Evolutionary conservation across 2,797 vertebrate species (phyloP), one percentile per base, ranked within the genome.

Genomic region (Pygocentrus nattereri): DNA sequence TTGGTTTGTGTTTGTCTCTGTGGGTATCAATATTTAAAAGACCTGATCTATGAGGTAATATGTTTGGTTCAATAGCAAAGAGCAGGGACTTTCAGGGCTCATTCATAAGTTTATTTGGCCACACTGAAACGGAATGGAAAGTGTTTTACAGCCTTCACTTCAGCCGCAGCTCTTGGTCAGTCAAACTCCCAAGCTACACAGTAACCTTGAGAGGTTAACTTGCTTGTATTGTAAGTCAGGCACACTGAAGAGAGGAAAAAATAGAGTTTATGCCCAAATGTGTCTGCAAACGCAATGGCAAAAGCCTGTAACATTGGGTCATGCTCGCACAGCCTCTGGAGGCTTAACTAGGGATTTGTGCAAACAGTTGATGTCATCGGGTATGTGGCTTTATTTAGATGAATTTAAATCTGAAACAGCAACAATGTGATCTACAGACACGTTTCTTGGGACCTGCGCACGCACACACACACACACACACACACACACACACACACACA

Each of bases 11-110:
- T 76, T 68, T 61, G 77, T 38, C 10, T 47, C 64, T 78, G 31
- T 11, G 31, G 49, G 75, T 81, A 91, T 91, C 86, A 85, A 89
- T 89, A 92, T 92, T 91, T 88, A 76, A 79, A 72, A 76, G 81
- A 65, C 86, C 76, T 83, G 49, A 61, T 64, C 79, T 65, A 49
- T 74, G 49, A 31, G n/a, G 84, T 81, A 87, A 80, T 64, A 89
- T 84, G 82, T 87, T 82, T 86, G 79, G 81, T 75, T 85, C 84
- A 85, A 85, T 81, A 81, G 84, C 49, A 81, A 78, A 58, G 68
- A 62, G 82, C 30, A 8, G 61, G 19, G n/a, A 52, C 30, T 47
- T 38, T 49, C 16, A 49, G 10, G 16, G 18, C 27, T 65, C 5
- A 12, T 34, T 59, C 44, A n/a, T 5, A 8, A 64, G 12, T 54